These are phyloP conservation scores for Thunnus thynnus DNA, from an alignment of 2,113 vertebrate species.

Conservation along the genomic window DNA sequence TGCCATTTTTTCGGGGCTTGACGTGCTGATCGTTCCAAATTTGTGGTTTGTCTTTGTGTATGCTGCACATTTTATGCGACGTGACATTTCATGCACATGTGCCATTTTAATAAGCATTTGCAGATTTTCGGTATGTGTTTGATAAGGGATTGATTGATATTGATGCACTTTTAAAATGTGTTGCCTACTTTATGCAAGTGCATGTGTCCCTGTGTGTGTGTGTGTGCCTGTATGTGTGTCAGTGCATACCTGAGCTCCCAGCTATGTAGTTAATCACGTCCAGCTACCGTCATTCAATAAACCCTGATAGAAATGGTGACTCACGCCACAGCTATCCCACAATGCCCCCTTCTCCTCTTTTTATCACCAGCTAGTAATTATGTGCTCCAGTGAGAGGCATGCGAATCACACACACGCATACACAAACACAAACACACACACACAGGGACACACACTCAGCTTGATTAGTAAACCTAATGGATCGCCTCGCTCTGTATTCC, in stretches of 20 bases:
- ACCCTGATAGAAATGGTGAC: conserved; percentile 43
- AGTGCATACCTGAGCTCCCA: conserved; percentile 57
- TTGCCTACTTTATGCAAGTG: background rate
- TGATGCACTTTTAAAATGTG: background rate
- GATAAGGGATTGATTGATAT: background rate
- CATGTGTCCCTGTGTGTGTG: background rate
- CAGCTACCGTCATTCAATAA: conserved; percentile 62
- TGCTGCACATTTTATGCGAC: conserved; percentile 24
- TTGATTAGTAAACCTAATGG: conserved; percentile 75
- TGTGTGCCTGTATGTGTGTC: conserved; percentile 2
- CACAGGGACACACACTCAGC: conserved; percentile 40
- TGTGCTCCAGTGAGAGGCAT: conserved; percentile 74
- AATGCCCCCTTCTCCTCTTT: conserved; percentile 67
- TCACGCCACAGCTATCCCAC: conserved; percentile 49
- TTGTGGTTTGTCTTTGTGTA: conserved; percentile 43
- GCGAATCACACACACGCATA: conserved; percentile 9
- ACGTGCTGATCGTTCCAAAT: conserved; percentile 37
- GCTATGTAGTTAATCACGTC: conserved; percentile 65
- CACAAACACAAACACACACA: conserved; percentile 34
- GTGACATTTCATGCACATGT: conserved; percentile 37
- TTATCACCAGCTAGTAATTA: conserved; percentile 77
- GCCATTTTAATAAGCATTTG: conserved; percentile 14
- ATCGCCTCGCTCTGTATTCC: conserved; percentile 72
- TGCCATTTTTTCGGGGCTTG: conserved; percentile 19
- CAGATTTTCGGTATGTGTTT: conserved; percentile 7